Conservation (phyloP, 2,888 invertebrate genomes). For the Lydus trimaculatus region DNA sequence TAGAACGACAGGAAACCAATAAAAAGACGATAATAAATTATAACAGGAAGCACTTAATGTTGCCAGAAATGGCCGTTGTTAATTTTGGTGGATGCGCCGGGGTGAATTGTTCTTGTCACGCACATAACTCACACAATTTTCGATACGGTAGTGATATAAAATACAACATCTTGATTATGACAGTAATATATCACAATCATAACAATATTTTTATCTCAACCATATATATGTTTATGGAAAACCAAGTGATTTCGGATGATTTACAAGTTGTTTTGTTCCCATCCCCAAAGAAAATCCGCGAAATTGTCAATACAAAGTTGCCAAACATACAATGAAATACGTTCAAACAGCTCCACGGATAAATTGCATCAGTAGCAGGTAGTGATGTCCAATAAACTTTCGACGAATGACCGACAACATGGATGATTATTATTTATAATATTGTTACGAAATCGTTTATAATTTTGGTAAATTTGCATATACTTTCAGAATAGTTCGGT, state of each 20-base stretch:
- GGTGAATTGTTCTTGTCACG: background rate
- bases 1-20: background rate
- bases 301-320: constrained; percentile 12
- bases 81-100: constrained; percentile 9
- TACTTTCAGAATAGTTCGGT: background rate
- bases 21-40: background rate
- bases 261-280: background rate
- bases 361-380: constrained; percentile 25
- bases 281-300: no score
- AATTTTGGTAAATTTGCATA: constrained; percentile 9
- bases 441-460: constrained; percentile 13
- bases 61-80: background rate
- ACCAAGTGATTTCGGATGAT: background rate
- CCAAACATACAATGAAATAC: constrained; percentile 15
- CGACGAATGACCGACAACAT: constrained; percentile 20
- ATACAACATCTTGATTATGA: background rate
- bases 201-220: background rate
- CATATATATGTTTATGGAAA: background rate
- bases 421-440: background rate
- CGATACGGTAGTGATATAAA: background rate
- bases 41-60: background rate
- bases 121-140: background rate
- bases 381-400: constrained; percentile 37
- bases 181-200: background rate
- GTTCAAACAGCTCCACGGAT: constrained; percentile 21